A percentile compares a stretch with the other conserved stretches of the same genome.
Evolutionary conservation across 2,113 vertebrate species (phyloP).

Genomic region (Laticauda colubrina): DNA sequence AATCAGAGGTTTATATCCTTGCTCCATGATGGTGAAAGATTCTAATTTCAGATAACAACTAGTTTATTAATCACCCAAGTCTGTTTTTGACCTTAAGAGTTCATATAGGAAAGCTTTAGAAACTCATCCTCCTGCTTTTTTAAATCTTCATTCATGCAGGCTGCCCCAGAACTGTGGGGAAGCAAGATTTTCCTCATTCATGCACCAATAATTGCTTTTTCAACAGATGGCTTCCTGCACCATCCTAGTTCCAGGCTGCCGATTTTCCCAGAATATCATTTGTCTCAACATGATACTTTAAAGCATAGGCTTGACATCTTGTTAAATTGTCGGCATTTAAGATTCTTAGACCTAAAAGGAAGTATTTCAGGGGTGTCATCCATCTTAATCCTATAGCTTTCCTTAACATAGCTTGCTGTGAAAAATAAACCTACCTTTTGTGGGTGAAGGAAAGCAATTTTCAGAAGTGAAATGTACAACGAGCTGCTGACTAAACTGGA

Average conservation of each 20-base stretch:
- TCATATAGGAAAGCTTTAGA: neutral
- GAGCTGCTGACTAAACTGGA: neutral
- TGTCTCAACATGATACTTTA: neutral
- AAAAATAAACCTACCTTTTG: neutral
- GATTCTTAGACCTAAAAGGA: slow-evolving; percentile 7
- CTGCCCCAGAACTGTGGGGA: neutral
- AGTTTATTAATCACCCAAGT: neutral
- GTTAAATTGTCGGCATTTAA: slow-evolving; percentile 19
- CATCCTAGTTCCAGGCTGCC: neutral
- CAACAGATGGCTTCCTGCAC: neutral
- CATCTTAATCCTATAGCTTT: neutral
- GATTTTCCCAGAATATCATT: slow-evolving; percentile 9
- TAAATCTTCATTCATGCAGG: neutral
- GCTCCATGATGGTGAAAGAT: neutral
- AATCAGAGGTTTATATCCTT: neutral
- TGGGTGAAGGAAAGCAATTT: neutral
- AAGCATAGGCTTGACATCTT: neutral
- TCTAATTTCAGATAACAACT: neutral
- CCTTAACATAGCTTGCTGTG: neutral
- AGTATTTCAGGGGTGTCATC: neutral
- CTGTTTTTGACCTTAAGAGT: neutral
- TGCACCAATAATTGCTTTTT: slow-evolving; percentile 1
- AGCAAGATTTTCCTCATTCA: neutral
- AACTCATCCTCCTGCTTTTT: neutral
- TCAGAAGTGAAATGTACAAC: neutral